These are phyloP conservation scores for Stenodema calcarata DNA, from an alignment of 2,888 invertebrate species.

Conservation along the genomic window DNA sequence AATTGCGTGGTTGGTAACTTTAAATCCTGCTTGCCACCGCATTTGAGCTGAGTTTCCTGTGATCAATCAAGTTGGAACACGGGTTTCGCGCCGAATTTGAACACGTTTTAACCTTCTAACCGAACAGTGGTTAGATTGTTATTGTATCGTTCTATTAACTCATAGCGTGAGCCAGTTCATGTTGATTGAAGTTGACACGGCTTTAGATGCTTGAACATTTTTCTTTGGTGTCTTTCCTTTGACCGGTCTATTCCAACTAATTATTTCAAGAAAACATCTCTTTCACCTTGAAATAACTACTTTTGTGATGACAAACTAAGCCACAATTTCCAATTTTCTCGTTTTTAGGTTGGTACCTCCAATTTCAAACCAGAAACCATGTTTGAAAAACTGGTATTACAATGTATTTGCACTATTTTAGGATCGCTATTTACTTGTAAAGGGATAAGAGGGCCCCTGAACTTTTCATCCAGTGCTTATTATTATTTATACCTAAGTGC, in stretches of 20 bases:
- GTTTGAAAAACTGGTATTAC: too few species aligned
- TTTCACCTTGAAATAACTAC: too few species aligned
- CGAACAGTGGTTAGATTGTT: not conserved
- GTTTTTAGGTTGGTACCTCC: too few species aligned
- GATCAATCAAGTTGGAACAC: not conserved
- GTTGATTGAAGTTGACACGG: not conserved
- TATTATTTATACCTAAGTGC: too few species aligned
- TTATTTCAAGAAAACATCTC: too few species aligned
- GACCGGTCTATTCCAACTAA: not conserved
- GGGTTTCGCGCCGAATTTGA: not conserved
- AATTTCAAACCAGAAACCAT: too few species aligned
- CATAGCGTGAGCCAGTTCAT: not conserved
- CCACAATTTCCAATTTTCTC: too few species aligned
- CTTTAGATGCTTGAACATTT: not conserved
- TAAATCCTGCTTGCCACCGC: constrained; percentile 10
- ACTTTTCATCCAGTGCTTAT: too few species aligned
- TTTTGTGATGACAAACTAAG: too few species aligned
- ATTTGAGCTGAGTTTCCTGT: not conserved
- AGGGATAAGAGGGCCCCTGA: too few species aligned
- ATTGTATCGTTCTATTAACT: not conserved
- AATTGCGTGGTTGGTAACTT: constrained; percentile 31
- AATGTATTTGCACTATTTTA: too few species aligned
- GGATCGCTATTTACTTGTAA: too few species aligned
- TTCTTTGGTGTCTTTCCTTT: not conserved
- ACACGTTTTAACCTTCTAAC: not conserved